phyloP scores from a whole-genome alignment of 2,888 invertebrate genomes.

The Pomacea canaliculata region DNA sequence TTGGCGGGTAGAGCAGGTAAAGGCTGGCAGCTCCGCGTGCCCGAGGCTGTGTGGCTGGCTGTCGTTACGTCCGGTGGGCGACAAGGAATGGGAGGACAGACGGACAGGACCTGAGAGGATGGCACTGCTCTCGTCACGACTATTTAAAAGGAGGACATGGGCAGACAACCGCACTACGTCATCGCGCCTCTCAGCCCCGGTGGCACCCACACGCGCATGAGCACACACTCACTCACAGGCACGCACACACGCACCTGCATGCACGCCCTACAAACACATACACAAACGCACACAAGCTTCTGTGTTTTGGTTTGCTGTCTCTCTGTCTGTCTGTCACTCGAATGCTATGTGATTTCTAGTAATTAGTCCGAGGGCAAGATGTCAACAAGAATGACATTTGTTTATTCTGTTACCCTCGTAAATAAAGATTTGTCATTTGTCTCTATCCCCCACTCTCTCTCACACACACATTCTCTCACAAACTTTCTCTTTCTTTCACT shows the following conservation, averaged over 20 bases:
- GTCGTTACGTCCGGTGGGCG: neutral
- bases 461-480: too few species aligned
- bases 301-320: too few species aligned
- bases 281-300: slow-evolving; percentile 1
- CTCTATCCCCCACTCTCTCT: too few species aligned
- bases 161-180: neutral
- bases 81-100: neutral
- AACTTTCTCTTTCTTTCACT: too few species aligned
- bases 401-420: too few species aligned
- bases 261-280: neutral
- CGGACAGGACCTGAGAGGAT: neutral
- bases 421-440: too few species aligned
- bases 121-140: neutral
- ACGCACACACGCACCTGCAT: slow-evolving; percentile 4
- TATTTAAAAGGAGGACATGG: neutral
- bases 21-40: neutral
- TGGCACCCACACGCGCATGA: neutral
- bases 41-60: neutral
- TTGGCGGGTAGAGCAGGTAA: neutral
- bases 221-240: slow-evolving; percentile 1
- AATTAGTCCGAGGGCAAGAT: too few species aligned
- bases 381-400: too few species aligned
- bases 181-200: too few species aligned
- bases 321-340: too few species aligned
- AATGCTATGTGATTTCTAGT: too few species aligned